phyloP scores from a whole-genome alignment of 2,113 vertebrate genomes.

The Stercorarius parasiticus region DNA sequence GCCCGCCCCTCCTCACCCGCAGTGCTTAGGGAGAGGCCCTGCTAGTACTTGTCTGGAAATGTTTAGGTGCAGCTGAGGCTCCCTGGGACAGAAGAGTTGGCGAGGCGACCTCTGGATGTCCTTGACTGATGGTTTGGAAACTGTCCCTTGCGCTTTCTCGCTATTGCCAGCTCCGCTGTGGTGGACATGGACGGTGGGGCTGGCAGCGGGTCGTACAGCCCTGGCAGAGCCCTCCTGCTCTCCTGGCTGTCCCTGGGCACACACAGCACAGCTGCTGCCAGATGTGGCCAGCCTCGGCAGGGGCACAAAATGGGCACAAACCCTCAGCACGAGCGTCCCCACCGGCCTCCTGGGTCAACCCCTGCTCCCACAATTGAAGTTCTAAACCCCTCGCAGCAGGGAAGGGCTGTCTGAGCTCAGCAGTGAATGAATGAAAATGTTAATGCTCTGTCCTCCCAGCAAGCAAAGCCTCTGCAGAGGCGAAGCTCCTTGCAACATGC shows the following conservation, averaged over 20 bases:
- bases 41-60: not conserved
- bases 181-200: not conserved
- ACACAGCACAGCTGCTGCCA: rapidly evolving
- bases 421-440: not conserved
- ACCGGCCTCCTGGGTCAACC: not conserved
- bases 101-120: not conserved
- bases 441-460: not conserved
- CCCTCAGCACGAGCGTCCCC: not conserved
- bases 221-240: not conserved
- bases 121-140: not conserved
- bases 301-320: not conserved
- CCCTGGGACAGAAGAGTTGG: not conserved
- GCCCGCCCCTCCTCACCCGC: rapidly evolving
- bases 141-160: not conserved
- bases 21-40: not conserved
- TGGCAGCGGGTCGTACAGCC: not conserved
- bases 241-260: not conserved
- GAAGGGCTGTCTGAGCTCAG: not conserved
- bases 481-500: not conserved
- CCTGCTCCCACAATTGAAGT: not conserved
- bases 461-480: not conserved
- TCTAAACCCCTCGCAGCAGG: not conserved
- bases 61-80: not conserved
- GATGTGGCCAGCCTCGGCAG: not conserved
- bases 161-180: rapidly evolving